Evolutionary conservation across 1,140 invertebrate genomes (phyloP).

Genomic region (Mercenaria mercenaria): DNA sequence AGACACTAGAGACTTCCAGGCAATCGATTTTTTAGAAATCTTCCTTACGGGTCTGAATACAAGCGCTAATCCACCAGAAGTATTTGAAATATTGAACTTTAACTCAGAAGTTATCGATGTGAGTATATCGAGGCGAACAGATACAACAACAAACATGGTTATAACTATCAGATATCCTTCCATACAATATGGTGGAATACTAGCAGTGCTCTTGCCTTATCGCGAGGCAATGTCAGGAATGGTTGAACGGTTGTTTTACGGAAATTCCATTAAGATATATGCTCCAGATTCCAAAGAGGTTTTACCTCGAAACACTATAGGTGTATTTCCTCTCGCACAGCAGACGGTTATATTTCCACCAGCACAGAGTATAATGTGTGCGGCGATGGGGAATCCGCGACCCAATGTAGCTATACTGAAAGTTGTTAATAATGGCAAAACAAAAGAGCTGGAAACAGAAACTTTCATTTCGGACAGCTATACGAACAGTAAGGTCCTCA

Average conservation of each 20-base stretch:
- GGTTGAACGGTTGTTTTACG: slow-evolving; percentile 24
- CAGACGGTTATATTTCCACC: slow-evolving; percentile 53
- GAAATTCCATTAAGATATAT: slow-evolving; percentile 31
- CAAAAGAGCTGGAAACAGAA: neutral
- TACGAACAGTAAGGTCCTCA: slow-evolving; percentile 6
- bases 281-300: neutral
- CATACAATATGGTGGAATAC: slow-evolving; percentile 56
- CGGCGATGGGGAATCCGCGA: slow-evolving; percentile 45
- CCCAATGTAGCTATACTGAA: slow-evolving; percentile 45
- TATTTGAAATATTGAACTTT: slow-evolving; percentile 57
- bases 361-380: slow-evolving; percentile 37
- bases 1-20: neutral
- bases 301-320: slow-evolving; percentile 11
- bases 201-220: slow-evolving; percentile 33
- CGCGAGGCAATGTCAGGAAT: neutral
- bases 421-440: neutral
- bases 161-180: slow-evolving; percentile 35
- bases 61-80: neutral
- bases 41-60: slow-evolving; percentile 56
- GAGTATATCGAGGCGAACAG: neutral
- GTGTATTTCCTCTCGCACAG: slow-evolving; percentile 21
- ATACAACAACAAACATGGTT: slow-evolving; percentile 15
- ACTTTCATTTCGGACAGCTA: slow-evolving; percentile 33
- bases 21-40: neutral
- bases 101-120: neutral